Evolutionary conservation across 2,888 invertebrate species (phyloP).

Genomic region (Luperina nickerlii): DNA sequence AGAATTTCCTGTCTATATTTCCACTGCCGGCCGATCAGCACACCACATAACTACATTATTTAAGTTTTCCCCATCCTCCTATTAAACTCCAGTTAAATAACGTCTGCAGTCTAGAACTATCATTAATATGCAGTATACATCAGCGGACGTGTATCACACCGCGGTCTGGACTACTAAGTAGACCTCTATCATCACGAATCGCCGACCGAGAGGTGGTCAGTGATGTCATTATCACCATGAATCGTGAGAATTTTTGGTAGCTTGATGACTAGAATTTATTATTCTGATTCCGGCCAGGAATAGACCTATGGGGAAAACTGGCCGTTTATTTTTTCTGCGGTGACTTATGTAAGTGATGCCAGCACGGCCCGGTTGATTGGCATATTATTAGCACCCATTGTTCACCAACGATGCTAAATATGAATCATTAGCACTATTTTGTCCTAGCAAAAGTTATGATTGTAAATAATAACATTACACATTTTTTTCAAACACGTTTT

Average conservation of each 20-base stretch:
- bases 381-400: background rate
- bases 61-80: background rate
- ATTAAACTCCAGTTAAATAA: constrained; percentile 9
- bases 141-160: constrained; percentile 22
- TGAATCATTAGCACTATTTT: too few species aligned
- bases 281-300: constrained; percentile 9
- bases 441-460: background rate
- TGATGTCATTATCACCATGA: constrained; percentile 32
- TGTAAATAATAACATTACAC: background rate
- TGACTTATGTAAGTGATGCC: background rate
- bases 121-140: constrained; percentile 43
- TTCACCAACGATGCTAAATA: background rate
- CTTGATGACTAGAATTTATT: background rate
- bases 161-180: constrained; percentile 41
- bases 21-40: background rate
- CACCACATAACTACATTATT: background rate
- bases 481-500: too few species aligned
- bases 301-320: constrained; percentile 1
- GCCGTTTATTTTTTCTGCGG: background rate
- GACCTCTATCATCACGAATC: constrained; percentile 29
- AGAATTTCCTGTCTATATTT: background rate
- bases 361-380: too few species aligned
- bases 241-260: constrained; percentile 18
- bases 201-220: constrained; percentile 19
- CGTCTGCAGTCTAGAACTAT: constrained; percentile 6